Conservation (phyloP, 2,797 vertebrate genomes). For the Sorex maritimensis region DNA sequence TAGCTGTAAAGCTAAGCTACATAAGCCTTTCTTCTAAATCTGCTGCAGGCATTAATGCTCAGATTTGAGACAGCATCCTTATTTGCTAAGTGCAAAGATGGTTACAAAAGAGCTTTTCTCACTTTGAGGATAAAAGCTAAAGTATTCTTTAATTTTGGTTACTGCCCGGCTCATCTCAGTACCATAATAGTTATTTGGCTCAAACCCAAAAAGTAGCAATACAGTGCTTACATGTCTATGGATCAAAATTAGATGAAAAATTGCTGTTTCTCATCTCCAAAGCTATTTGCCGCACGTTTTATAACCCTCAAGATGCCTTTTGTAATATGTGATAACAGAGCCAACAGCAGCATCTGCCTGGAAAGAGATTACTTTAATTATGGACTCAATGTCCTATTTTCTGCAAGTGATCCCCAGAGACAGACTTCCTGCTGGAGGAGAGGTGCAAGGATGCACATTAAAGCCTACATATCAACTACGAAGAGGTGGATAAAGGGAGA, state of each 20-base stretch:
- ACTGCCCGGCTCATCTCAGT: constrained; percentile 89
- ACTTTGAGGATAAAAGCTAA: constrained; percentile 91
- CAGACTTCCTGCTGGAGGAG: constrained; percentile 88
- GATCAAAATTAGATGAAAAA: constrained; percentile 94
- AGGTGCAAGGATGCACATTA: constrained; percentile 90
- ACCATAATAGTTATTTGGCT: constrained; percentile 91
- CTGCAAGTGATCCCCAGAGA: constrained; percentile 92
- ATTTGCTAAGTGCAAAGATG: constrained; percentile 91
- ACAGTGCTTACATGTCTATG: constrained; percentile 90
- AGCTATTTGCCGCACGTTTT: constrained; percentile 92
- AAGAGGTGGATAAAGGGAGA: constrained; percentile 86
- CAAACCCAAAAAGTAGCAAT: constrained; percentile 89
- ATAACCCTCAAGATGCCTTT: constrained; percentile 92
- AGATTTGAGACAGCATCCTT: constrained; percentile 88
- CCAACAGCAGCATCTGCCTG: constrained; percentile 93
- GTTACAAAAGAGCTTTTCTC: constrained; percentile 90
- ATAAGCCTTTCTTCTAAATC: constrained; percentile 89
- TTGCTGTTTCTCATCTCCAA: constrained; percentile 91
- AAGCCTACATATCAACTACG: constrained; percentile 86
- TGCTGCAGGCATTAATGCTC: constrained; percentile 88
- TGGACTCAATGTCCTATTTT: constrained; percentile 93
- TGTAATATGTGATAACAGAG: constrained; percentile 93
- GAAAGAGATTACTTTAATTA: constrained; percentile 94
- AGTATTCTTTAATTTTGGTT: constrained; percentile 91
- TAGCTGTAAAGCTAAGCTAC: constrained; percentile 87